Evolutionary conservation across 1,140 invertebrate species (phyloP).

Genomic region (Pseudomyrmex sp.): DNA sequence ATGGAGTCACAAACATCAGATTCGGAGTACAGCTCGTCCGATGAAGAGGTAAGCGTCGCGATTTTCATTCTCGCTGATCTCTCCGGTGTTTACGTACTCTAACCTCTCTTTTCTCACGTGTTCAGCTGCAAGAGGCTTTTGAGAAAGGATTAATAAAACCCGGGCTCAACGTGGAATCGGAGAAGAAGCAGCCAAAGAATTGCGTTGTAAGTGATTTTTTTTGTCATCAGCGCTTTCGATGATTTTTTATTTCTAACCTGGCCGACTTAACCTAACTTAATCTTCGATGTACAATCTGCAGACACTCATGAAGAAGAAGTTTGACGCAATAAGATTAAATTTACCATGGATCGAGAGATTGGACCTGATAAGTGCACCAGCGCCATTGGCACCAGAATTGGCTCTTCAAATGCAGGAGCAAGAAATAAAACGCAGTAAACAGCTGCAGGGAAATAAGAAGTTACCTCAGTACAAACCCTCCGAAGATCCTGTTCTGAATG

Average conservation of each 20-base stretch:
- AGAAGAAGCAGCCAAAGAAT: constrained; percentile 87
- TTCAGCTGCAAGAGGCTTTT: constrained; percentile 86
- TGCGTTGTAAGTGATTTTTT: constrained; percentile 87
- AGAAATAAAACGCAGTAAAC: constrained; percentile 88
- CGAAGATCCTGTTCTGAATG: constrained; percentile 94
- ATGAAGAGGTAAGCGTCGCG: constrained; percentile 82
- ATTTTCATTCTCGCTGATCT: not conserved
- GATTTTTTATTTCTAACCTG: not conserved
- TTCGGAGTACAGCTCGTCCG: constrained; percentile 82
- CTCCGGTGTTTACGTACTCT: constrained; percentile 39
- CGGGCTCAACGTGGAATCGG: constrained; percentile 90
- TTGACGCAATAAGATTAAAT: constrained; percentile 89
- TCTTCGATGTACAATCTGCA: constrained; percentile 57
- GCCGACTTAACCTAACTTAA: not conserved
- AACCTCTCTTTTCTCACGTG: constrained; percentile 68
- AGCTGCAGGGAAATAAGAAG: constrained; percentile 89
- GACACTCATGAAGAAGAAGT: constrained; percentile 88
- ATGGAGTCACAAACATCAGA: constrained; percentile 71
- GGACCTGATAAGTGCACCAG: constrained; percentile 91
- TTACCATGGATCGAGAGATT: constrained; percentile 95
- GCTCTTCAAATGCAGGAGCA: constrained; percentile 91
- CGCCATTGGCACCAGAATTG: constrained; percentile 93
- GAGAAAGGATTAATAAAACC: constrained; percentile 92
- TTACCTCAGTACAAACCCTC: constrained; percentile 87
- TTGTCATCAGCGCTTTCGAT: not conserved